These are phyloP conservation scores for Drosophila aldrichi DNA, from an alignment of 2,888 invertebrate genomes.

Conservation along the genomic window DNA sequence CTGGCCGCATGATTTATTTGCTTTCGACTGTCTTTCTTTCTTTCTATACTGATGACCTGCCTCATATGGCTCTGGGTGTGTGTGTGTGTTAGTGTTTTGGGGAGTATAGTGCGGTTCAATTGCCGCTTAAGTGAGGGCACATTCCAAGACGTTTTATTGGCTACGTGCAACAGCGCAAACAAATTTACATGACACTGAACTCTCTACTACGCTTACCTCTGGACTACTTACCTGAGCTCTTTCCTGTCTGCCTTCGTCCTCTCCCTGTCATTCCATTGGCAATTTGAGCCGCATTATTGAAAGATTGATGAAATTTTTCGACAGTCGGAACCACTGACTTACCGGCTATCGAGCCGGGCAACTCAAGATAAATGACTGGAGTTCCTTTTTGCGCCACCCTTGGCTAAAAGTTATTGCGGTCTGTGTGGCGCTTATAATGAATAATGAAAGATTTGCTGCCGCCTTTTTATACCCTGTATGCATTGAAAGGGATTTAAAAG, in stretches of 20 bases:
- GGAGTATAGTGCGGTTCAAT: constrained; percentile 52
- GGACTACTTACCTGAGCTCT: constrained; percentile 41
- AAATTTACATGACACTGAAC: constrained; percentile 80
- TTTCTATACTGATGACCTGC: constrained; percentile 53
- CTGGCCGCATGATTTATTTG: constrained; percentile 74
- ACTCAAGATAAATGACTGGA: constrained; percentile 73
- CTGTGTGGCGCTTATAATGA: constrained; percentile 72
- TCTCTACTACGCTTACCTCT: constrained; percentile 42
- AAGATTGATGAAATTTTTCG: constrained; percentile 75
- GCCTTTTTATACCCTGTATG: constrained; percentile 20
- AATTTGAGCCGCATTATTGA: constrained; percentile 71
- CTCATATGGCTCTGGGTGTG: constrained; percentile 12
- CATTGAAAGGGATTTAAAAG: not conserved
- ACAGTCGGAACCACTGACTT: constrained; percentile 43
- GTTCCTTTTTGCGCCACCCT: constrained; percentile 30
- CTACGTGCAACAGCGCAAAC: constrained; percentile 79
- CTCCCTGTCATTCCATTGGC: constrained; percentile 22
- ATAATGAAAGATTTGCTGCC: constrained; percentile 77
- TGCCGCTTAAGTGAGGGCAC: constrained; percentile 61
- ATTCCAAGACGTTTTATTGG: constrained; percentile 72
- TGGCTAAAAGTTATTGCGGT: constrained; percentile 71
- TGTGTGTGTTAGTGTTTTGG: constrained; percentile 13
- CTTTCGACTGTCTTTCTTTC: constrained; percentile 64
- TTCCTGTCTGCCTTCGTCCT: not conserved
- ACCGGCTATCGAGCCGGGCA: constrained; percentile 39